Evolutionary conservation across 2,888 invertebrate species (phyloP).

Genomic region (Gortyna flavago): DNA sequence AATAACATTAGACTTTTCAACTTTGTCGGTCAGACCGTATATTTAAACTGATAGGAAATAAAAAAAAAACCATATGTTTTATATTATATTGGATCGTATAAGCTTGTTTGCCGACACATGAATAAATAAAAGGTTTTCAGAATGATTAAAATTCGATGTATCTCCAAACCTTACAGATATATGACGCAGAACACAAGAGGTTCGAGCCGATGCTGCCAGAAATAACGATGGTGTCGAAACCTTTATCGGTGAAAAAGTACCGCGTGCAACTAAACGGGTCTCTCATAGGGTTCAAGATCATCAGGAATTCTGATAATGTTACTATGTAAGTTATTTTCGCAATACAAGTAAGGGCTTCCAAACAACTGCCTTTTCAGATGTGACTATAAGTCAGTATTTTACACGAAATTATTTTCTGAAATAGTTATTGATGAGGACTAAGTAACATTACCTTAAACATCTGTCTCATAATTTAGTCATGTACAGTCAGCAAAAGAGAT

Average conservation of each 20-base stretch:
- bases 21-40: too few species aligned
- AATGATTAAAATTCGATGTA: background rate
- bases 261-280: slow-evolving; percentile 88
- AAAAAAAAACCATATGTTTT: too few species aligned
- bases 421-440: too few species aligned
- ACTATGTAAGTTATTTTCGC: slow-evolving; percentile 91
- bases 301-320: slow-evolving; percentile 88
- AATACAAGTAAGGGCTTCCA: background rate
- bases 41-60: too few species aligned
- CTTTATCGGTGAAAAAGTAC: slow-evolving; percentile 88
- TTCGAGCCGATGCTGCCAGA: slow-evolving; percentile 93
- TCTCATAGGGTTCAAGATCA: slow-evolving; percentile 91
- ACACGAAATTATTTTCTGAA: too few species aligned
- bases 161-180: slow-evolving; percentile 73
- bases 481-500: too few species aligned
- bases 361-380: background rate
- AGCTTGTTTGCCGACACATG: background rate
- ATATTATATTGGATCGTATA: too few species aligned
- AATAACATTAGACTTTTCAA: too few species aligned
- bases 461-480: too few species aligned
- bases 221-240: slow-evolving; percentile 88
- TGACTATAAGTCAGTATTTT: too few species aligned
- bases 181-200: slow-evolving; percentile 85
- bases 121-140: background rate
- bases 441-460: background rate